phyloP scores from a whole-genome alignment of 2,888 invertebrate genomes.

The Plagodis dolabraria region DNA sequence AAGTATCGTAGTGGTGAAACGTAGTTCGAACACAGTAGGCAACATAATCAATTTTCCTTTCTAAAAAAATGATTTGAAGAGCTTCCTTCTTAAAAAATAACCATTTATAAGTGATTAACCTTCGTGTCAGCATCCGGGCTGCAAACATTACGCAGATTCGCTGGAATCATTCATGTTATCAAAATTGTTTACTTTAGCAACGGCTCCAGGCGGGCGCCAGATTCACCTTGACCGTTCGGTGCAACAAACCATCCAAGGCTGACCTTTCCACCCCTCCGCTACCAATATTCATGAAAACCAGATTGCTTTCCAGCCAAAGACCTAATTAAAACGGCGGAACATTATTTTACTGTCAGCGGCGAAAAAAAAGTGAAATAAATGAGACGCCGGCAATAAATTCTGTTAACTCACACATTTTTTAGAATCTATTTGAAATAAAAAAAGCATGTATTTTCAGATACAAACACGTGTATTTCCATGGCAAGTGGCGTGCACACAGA shows the following conservation, averaged over 20 bases:
- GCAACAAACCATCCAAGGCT: constrained; percentile 61
- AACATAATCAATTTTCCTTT: no score
- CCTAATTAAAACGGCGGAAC: constrained; percentile 15
- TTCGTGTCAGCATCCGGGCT: constrained; percentile 43
- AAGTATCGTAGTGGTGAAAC: no score
- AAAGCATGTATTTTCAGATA: constrained; percentile 8
- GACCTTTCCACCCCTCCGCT: constrained; percentile 54
- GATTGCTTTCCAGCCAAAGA: constrained; percentile 20
- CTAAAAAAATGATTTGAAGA: no score
- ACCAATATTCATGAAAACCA: constrained; percentile 25
- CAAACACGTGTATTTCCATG: constrained; percentile 2
- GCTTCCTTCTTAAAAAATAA: no score
- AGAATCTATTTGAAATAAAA: constrained; percentile 11
- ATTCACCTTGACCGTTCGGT: constrained; percentile 72
- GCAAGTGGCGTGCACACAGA: constrained; percentile 9
- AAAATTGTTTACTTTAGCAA: constrained; percentile 63
- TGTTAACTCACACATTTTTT: constrained; percentile 5
- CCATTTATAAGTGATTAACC: constrained; percentile 33
- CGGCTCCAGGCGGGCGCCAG: constrained; percentile 60
- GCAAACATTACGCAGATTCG: constrained; percentile 51
- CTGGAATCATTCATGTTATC: constrained; percentile 53
- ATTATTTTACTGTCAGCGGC: constrained; percentile 19
- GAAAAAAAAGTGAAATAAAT: constrained; percentile 20
- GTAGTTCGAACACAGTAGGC: no score
- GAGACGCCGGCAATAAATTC: constrained; percentile 21